These are phyloP conservation scores for Semnornis frantzii DNA, from an alignment of 2,113 vertebrate species.

Conservation along the genomic window DNA sequence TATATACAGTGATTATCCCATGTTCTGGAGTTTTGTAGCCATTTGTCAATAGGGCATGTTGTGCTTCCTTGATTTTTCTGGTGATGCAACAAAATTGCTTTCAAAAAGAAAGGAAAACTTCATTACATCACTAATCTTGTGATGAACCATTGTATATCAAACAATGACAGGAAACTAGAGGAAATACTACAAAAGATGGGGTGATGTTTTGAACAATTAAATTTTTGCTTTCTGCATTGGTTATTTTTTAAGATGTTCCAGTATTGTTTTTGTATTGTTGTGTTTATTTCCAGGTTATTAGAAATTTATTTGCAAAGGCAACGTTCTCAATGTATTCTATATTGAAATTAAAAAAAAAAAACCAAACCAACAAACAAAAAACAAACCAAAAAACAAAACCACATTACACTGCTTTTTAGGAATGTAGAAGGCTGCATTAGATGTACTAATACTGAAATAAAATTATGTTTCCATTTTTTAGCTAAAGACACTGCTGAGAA, in stretches of 20 bases:
- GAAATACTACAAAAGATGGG: not conserved
- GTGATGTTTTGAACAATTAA: not conserved
- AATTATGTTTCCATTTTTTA: not conserved
- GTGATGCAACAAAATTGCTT: too few relatives aligned
- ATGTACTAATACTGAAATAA: not conserved
- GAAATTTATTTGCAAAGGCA: not conserved
- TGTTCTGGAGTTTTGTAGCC: too few relatives aligned
- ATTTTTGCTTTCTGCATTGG: not conserved
- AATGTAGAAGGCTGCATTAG: not conserved
- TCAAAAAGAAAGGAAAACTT: too few relatives aligned
- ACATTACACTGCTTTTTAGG: not conserved
- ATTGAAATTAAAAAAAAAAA: not conserved
- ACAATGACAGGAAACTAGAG: not conserved
- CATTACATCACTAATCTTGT: not conserved
- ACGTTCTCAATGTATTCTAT: not conserved
- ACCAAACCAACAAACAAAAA: too few relatives aligned
- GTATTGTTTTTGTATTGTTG: not conserved
- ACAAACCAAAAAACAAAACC: too few relatives aligned
- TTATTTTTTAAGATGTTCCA: not conserved
- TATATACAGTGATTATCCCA: too few relatives aligned
- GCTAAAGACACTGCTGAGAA: not conserved
- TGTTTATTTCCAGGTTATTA: not conserved
- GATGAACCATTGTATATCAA: not conserved
- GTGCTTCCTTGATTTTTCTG: too few relatives aligned
- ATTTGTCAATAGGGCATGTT: too few relatives aligned